Base-by-base conservation (phyloP, 2,797 vertebrate genomes). In the Channallabes apus region DNA sequence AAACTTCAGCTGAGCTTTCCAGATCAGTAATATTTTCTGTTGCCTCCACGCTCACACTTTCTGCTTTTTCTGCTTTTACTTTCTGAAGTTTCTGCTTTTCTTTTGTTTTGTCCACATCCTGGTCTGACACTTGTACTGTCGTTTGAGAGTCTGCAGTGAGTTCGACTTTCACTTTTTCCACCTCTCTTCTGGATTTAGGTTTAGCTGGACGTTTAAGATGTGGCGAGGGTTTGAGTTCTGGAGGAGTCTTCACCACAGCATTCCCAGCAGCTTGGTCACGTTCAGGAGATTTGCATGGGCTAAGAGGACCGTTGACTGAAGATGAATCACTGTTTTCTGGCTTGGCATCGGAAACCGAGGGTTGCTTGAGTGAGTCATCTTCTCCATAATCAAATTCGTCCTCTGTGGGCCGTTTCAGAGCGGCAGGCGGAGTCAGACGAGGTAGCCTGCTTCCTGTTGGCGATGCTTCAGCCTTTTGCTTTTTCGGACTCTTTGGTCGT, bases 391-490 rank as follows among this genome's bases (percentile, higher is more conserved):
- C 86, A 11, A 65, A 72, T 84, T 88, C 91, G 88, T 87, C 90
- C 88, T 92, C 93, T 67, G 89, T 59, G 35, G 89, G 54, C 59
- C 75, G 86, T 88, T 91, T 93, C 1, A 88, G 84, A 85, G 84
- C 38, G 58, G 78, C 87, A 41, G 67, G 38, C 73, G 62, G 68
- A 29, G 73, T 73, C 24, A 71, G 82, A 58, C 51, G 86, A 58
- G 89, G 86, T 51, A 89, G 72, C 32, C 88, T 80, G 67, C 80
- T 91, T 91, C 92, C 95, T 92, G 91, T 83, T 88, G 88, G 87
- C 89, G 89, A 91, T 35, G 86, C 20, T 87, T 90, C 86, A 24
- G 85, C 82, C 67, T 86, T 87, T n/a, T 87, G 86, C 86, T 86
- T 92, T 64, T 59, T 86, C 2, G 92, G 90, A 84, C 88, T 91